These are phyloP conservation scores for Ornithorhynchus anatinus DNA, from an alignment of 2,113 vertebrate genomes.

Conservation along the genomic window DNA sequence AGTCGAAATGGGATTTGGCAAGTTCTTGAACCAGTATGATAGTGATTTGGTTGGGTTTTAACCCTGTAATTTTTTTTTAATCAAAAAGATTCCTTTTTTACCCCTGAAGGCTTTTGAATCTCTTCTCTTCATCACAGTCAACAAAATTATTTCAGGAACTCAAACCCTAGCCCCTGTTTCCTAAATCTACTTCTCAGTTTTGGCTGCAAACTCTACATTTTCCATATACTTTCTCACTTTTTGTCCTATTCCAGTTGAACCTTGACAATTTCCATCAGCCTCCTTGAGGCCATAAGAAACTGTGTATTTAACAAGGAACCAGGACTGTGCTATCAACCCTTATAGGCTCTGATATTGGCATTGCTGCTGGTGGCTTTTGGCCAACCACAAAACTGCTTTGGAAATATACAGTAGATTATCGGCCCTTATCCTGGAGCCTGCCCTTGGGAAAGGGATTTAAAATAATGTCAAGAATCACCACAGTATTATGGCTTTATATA, in stretches of 20 bases:
- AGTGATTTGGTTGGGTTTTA: no score
- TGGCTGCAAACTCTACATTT: background rate
- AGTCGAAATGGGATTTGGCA: no score
- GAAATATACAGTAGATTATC: slow-evolving; percentile 1
- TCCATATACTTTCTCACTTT: slow-evolving; percentile 9
- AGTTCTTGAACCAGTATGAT: no score
- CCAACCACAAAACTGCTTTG: background rate
- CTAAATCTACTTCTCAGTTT: slow-evolving; percentile 21
- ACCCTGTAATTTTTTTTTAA: no score
- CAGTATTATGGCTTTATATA: slow-evolving; percentile 60
- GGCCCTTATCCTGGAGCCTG: slow-evolving; percentile 13
- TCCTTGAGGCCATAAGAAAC: background rate
- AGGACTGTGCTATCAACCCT: background rate
- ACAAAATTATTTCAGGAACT: slow-evolving; percentile 29
- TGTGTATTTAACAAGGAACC: background rate
- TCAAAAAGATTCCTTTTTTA: slow-evolving; percentile 26
- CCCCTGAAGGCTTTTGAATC: background rate
- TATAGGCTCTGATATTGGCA: background rate
- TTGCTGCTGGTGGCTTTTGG: background rate
- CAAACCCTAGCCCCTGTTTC: slow-evolving; percentile 9
- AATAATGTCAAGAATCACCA: slow-evolving; percentile 51
- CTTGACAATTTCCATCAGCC: background rate
- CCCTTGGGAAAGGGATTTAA: slow-evolving; percentile 53
- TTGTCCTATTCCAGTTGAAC: background rate
- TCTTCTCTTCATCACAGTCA: background rate